phyloP scores from a whole-genome alignment of 2,888 invertebrate species.

The Plebejus anna region DNA sequence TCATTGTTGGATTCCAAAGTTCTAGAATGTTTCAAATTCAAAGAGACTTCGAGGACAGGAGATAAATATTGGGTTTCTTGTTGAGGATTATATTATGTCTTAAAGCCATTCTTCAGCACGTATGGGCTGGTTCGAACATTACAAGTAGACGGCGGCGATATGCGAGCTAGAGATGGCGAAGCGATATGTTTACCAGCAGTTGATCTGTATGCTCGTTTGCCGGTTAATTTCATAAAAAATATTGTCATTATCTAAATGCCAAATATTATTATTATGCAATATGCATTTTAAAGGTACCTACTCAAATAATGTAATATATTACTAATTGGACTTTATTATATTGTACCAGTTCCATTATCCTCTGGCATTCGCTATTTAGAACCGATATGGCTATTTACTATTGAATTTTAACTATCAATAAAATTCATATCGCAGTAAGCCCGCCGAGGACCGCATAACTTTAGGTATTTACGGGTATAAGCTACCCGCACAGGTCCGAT shows the following conservation, averaged over 20 bases:
- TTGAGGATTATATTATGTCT: background rate
- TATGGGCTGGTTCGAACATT: too few relatives aligned
- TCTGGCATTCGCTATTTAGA: background rate
- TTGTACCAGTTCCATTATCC: background rate
- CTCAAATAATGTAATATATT: background rate
- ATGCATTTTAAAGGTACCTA: background rate
- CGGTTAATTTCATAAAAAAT: too few relatives aligned
- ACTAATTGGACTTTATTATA: background rate
- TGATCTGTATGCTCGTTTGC: too few relatives aligned
- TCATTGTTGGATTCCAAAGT: background rate
- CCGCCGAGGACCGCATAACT: constrained; percentile 16
- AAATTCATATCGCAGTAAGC: constrained; percentile 30
- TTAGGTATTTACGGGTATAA: background rate
- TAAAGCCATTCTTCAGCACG: too few relatives aligned
- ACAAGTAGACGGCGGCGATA: too few relatives aligned
- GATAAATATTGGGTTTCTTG: background rate
- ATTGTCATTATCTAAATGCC: background rate
- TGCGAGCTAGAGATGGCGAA: too few relatives aligned
- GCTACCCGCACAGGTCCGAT: background rate
- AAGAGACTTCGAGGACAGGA: background rate
- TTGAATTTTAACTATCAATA: constrained; percentile 35
- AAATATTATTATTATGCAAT: background rate
- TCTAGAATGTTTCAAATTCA: background rate
- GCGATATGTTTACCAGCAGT: too few relatives aligned
- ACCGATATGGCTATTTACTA: constrained; percentile 30